A percentile compares a stretch with the other conserved stretches of the same genome.
phyloP scores from a whole-genome alignment of 1,140 invertebrate genomes.

The Sitobion miscanthi region DNA sequence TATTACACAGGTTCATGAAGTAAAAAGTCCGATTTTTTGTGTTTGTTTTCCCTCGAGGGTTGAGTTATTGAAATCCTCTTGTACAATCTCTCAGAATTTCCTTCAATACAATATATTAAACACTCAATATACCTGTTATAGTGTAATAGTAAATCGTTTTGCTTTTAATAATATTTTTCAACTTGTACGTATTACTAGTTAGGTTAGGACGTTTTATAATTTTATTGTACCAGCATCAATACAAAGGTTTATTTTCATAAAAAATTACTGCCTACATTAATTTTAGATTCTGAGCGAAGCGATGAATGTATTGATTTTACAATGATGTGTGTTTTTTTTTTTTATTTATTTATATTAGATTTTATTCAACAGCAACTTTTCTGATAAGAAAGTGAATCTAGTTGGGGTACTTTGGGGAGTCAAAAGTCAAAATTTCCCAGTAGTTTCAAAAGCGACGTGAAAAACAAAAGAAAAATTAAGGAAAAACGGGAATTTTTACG shows the following conservation, averaged over 20 bases:
- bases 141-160: background rate
- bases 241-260: background rate
- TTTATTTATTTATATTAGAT: too few species aligned
- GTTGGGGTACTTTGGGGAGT: too few species aligned
- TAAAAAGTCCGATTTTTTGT: background rate
- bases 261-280: background rate
- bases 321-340: too few species aligned
- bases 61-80: background rate
- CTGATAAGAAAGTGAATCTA: too few species aligned
- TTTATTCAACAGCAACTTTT: too few species aligned
- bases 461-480: too few species aligned
- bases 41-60: background rate
- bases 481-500: too few species aligned
- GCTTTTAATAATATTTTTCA: background rate
- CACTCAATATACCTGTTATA: too few species aligned
- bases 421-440: too few species aligned
- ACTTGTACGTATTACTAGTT: background rate
- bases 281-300: too few species aligned
- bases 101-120: background rate
- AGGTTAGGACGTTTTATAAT: background rate
- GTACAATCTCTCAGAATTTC: background rate
- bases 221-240: background rate
- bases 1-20: background rate
- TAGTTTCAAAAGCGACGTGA: too few species aligned
- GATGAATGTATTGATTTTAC: too few species aligned